Evolutionary conservation across 2,888 invertebrate genomes (phyloP).

Genomic region (Ophioninae sp.): DNA sequence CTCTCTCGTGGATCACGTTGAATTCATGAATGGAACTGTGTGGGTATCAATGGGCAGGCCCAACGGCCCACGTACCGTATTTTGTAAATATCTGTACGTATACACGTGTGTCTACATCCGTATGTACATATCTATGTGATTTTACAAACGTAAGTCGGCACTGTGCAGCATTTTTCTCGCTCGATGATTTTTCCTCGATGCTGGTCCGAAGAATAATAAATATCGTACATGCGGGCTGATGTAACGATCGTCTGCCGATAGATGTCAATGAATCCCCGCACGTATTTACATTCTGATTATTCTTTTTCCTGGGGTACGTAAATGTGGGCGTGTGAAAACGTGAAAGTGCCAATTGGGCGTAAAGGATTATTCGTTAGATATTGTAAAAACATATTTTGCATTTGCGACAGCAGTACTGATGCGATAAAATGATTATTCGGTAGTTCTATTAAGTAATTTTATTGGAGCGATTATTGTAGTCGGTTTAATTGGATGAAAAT

Average conservation of each 20-base stretch:
- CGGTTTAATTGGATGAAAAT: not conserved
- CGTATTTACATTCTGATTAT: not conserved
- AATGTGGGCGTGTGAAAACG: not conserved
- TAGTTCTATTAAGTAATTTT: not conserved
- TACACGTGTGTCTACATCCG: not conserved
- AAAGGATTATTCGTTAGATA: not conserved
- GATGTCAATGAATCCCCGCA: slow-evolving; percentile 6
- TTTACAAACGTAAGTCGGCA: slow-evolving; percentile 6
- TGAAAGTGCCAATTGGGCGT: not conserved
- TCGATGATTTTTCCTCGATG: slow-evolving; percentile 43
- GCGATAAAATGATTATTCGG: not conserved
- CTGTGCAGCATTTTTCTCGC: slow-evolving; percentile 38
- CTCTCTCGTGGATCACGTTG: slow-evolving; percentile 71
- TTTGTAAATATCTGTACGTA: slow-evolving; percentile 12
- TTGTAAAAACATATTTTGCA: not conserved
- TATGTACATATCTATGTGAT: not conserved
- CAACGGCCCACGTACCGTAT: slow-evolving; percentile 59
- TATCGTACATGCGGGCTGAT: slow-evolving; percentile 37
- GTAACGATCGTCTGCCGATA: slow-evolving; percentile 15
- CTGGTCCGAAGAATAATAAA: slow-evolving; percentile 30
- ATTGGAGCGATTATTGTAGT: not conserved
- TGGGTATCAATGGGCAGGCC: slow-evolving; percentile 74
- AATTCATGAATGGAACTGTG: slow-evolving; percentile 77
- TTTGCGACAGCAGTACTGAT: not conserved
- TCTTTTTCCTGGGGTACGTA: not conserved